Evolutionary conservation across 2,888 invertebrate species (phyloP), one percentile per base, ranked within the genome.

Genomic region (Andrena minutula): DNA sequence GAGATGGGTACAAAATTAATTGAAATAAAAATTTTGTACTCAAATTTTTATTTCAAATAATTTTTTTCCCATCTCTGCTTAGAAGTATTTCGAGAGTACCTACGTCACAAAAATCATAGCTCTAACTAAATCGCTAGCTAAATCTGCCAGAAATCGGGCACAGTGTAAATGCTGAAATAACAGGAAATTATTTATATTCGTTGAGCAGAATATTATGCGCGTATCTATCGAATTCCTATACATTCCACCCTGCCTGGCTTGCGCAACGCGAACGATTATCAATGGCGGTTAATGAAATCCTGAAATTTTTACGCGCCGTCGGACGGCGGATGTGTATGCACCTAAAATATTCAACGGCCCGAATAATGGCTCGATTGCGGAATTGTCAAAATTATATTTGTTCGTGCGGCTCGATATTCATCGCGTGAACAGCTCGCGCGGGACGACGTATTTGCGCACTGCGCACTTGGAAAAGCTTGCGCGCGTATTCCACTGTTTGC

Each of bases 331-430:
- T 58, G 26, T 41, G 61, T 23, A 61, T 60, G 47, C 49, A 6
- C 23, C 30, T 64, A 66, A 68, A 89, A 83, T 87, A 88, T 83
- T 89, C 85, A 84, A 77, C 77, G 84, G 82, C 63, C 77, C 80
- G 85, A 82, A 70, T 84, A 87, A 89, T 88, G 72, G 78, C 28
- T 23, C 47, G 75, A 70, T 86, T 73, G 69, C 53, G 72, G 71
- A 64, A 86, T 81, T 81, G 75, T 60, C 66, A 65, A 86, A 41
- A 84, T 83, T 86, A 82, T 75, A 73, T 75, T 71, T 75, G 77
- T 35, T 66, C 32, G 20, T 8, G 8, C 30, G 49, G 16, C 30
- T 35, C 71, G 72, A 82, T 81, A 86, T 83, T 71, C 70, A 77
- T 86, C 70, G 69, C 30, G 49, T 1, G 23, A 53, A 1, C 20